These are phyloP conservation scores for Phylloscopus trochilus DNA, from an alignment of 2,113 vertebrate species.

Conservation along the genomic window DNA sequence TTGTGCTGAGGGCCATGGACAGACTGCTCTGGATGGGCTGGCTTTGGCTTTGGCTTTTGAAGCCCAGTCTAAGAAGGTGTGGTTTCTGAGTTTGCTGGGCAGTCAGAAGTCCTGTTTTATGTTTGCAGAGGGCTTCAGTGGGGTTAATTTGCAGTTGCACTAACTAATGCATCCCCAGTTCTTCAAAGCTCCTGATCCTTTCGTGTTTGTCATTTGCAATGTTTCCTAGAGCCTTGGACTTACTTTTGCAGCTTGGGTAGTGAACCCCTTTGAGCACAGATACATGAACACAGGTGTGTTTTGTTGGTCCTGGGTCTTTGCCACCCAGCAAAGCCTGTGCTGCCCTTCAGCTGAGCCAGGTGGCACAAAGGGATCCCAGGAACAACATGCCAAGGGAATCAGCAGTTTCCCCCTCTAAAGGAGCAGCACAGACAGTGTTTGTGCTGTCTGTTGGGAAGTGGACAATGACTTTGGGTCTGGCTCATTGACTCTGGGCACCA, in stretches of 20 bases:
- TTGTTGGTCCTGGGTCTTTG: background rate
- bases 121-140: background rate
- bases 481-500: background rate
- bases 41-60: background rate
- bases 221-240: background rate
- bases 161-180: background rate
- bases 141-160: background rate
- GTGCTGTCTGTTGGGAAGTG: background rate
- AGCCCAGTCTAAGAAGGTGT: background rate
- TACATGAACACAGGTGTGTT: background rate
- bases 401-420: background rate
- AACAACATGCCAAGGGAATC: background rate
- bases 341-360: background rate
- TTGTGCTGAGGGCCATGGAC: background rate
- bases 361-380: background rate
- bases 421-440: background rate
- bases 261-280: background rate
- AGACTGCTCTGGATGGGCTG: background rate
- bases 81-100: background rate
- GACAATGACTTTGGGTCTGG: background rate
- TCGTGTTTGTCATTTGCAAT: background rate
- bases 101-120: background rate
- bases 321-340: background rate
- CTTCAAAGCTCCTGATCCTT: background rate
- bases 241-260: background rate